These are phyloP conservation scores for Sylvilagus bachmani DNA, from an alignment of 2,113 vertebrate genomes.

Conservation along the genomic window DNA sequence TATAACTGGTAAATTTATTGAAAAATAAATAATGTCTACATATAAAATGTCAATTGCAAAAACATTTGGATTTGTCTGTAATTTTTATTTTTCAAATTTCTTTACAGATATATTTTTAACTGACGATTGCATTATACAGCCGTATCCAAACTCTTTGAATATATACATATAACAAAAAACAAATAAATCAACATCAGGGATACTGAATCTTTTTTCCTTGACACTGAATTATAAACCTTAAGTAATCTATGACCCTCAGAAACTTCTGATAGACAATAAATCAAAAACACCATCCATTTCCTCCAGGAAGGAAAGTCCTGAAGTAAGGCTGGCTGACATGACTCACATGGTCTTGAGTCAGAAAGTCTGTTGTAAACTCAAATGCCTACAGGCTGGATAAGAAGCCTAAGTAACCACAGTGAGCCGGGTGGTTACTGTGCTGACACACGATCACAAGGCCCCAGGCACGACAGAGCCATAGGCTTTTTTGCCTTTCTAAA, in stretches of 20 bases:
- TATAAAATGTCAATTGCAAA: not conserved
- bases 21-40: not conserved
- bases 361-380: slow-evolving; percentile 24
- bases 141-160: not conserved
- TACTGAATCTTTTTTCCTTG: not conserved
- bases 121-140: not conserved
- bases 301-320: not conserved
- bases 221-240: not conserved
- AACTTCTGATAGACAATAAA: slow-evolving; percentile 32
- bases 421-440: not conserved
- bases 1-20: not conserved
- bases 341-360: not conserved
- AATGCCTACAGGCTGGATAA: not conserved
- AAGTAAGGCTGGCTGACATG: not conserved
- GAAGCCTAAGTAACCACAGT: not conserved
- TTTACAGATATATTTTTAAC: not conserved
- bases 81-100: not conserved
- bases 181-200: not conserved
- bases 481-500: not conserved
- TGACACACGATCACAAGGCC: not conserved
- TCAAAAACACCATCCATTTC: slow-evolving; percentile 12
- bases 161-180: not conserved
- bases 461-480: rapidly evolving
- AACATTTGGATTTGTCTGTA: not conserved
- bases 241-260: not conserved